Conservation (phyloP, 1,140 invertebrate species). For the Schlechtendalia chinensis region DNA sequence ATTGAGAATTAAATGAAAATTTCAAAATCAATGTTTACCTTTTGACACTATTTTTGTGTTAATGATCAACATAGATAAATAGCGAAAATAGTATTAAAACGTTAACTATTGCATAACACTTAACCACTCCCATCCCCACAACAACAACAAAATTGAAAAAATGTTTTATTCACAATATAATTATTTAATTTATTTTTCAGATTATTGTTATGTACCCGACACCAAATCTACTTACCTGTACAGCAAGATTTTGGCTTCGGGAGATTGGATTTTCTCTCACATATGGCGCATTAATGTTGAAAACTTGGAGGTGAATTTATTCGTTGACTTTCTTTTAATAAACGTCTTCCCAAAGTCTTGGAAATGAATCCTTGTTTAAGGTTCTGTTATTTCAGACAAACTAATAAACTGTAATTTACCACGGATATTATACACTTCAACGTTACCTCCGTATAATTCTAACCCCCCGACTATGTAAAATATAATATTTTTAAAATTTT, state of each 20-base stretch:
- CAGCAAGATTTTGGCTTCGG: constrained; percentile 83
- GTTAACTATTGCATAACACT: too few species aligned
- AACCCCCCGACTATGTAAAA: background rate
- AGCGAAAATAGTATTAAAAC: background rate
- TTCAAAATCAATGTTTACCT: background rate
- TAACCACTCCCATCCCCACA: too few species aligned
- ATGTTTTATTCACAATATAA: too few species aligned
- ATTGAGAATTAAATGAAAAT: background rate
- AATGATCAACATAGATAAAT: background rate
- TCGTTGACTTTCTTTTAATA: background rate
- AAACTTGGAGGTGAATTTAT: constrained; percentile 87
- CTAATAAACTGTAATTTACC: background rate
- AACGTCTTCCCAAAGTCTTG: background rate
- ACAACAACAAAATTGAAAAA: background rate
- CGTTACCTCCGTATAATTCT: background rate
- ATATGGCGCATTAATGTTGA: constrained; percentile 91
- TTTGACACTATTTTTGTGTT: background rate
- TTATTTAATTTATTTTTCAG: too few species aligned
- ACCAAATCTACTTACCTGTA: constrained; percentile 85
- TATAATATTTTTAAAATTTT: background rate
- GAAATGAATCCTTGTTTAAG: background rate
- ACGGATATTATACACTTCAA: background rate
- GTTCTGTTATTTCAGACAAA: background rate
- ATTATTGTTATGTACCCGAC: constrained; percentile 91
- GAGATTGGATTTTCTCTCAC: constrained; percentile 93